phyloP scores from a whole-genome alignment of 2,888 invertebrate genomes.

The Athripsodes cinereus region DNA sequence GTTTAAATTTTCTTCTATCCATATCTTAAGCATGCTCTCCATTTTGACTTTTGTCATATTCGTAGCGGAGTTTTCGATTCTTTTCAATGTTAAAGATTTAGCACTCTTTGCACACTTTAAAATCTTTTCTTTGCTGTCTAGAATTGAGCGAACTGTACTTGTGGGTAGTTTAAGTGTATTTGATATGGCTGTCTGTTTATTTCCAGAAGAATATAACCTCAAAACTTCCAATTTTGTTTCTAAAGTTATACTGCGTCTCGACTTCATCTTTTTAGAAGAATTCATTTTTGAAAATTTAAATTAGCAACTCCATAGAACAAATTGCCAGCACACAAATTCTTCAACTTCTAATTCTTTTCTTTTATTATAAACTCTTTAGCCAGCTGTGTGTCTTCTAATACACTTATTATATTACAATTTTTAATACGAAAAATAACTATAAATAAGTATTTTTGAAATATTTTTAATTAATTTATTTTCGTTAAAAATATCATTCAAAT shows the following conservation, averaged over 20 bases:
- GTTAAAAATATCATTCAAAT: no score
- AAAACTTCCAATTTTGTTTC: slow-evolving; percentile 9
- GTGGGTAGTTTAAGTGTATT: slow-evolving; percentile 1
- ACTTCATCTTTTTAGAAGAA: not conserved
- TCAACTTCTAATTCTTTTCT: no score
- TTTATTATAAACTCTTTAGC: no score
- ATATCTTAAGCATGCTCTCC: slow-evolving; percentile 4
- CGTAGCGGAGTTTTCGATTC: not conserved
- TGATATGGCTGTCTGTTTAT: not conserved
- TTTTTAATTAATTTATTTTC: no score
- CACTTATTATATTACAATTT: no score
- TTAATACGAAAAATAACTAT: no score
- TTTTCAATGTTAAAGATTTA: not conserved
- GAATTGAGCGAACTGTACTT: slow-evolving; percentile 5
- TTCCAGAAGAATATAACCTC: slow-evolving; percentile 2
- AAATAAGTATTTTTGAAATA: no score
- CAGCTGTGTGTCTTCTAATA: no score
- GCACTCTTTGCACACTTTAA: not conserved
- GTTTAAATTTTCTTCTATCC: slow-evolving; percentile 5
- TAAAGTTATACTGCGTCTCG: slow-evolving; percentile 1
- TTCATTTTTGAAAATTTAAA: not conserved
- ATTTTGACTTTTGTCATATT: slow-evolving; percentile 11
- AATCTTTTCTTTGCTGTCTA: slow-evolving; percentile 3
- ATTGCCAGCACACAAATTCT: no score
- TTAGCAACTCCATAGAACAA: not conserved